phyloP scores from a whole-genome alignment of 2,888 invertebrate genomes.

The Loripinus fragilis region DNA sequence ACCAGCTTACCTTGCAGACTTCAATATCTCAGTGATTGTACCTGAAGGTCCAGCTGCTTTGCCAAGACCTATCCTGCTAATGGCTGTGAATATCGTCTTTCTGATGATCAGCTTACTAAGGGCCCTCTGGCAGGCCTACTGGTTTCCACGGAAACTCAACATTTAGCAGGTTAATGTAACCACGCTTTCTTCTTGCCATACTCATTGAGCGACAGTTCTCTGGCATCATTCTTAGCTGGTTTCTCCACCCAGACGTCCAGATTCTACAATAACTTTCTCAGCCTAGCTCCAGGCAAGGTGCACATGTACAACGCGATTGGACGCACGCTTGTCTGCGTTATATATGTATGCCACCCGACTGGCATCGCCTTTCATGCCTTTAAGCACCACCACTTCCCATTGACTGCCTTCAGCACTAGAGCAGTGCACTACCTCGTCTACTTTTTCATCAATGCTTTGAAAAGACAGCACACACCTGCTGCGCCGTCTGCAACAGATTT shows the following conservation, averaged over 20 bases:
- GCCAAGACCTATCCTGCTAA: constrained; percentile 10
- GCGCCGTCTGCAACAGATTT: constrained; percentile 15
- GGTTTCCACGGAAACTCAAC: constrained; percentile 34
- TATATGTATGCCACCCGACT: neutral
- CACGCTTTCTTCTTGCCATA: constrained; percentile 17
- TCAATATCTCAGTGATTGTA: constrained; percentile 21
- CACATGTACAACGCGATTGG: constrained; percentile 6
- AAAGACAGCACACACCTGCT: constrained; percentile 25
- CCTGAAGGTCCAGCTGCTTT: constrained; percentile 14
- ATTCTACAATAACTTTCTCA: constrained; percentile 26
- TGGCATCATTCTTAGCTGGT: constrained; percentile 1
- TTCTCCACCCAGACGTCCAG: constrained; percentile 38
- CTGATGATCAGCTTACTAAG: constrained; percentile 7
- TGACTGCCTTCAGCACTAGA: constrained; percentile 10
- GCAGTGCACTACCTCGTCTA: constrained; percentile 30
- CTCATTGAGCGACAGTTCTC: constrained; percentile 29
- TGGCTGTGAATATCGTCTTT: neutral
- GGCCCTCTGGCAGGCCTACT: constrained; percentile 16
- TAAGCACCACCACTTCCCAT: neutral
- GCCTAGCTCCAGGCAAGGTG: neutral
- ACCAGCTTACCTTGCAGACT: constrained; percentile 12
- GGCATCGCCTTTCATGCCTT: neutral
- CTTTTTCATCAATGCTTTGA: constrained; percentile 23
- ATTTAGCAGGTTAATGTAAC: constrained; percentile 20
- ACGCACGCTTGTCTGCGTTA: constrained; percentile 11